A percentile compares a stretch with the other conserved stretches of the same genome.
These are phyloP conservation scores for Achatina immaculata DNA, from an alignment of 1,140 invertebrate species.

Conservation along the genomic window DNA sequence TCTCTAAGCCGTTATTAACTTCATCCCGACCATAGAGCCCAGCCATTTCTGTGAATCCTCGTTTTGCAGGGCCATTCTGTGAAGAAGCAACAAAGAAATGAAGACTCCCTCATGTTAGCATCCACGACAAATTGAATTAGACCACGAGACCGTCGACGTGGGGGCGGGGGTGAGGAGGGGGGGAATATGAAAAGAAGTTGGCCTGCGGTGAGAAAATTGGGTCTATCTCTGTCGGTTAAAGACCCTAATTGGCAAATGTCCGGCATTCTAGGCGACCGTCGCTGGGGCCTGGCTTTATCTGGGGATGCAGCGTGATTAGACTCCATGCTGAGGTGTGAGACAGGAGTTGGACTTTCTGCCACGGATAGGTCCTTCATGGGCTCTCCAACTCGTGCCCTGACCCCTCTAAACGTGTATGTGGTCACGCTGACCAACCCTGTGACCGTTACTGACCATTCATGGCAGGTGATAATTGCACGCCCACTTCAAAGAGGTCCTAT, in stretches of 20 bases:
- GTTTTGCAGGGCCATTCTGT: not conserved
- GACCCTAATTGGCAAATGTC: constrained; percentile 20
- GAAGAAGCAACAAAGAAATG: not conserved
- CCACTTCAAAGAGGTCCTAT: not conserved
- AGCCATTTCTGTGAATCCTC: constrained; percentile 3
- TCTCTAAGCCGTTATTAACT: constrained; percentile 19
- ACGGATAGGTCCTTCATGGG: constrained; percentile 24
- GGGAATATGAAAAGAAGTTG: not conserved
- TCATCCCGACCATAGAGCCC: constrained; percentile 4
- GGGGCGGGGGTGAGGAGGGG: not conserved
- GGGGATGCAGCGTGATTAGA: constrained; percentile 24
- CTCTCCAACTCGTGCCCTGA: not conserved
- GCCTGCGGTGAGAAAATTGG: constrained; percentile 10
- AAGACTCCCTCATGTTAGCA: not conserved
- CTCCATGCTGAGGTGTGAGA: not conserved
- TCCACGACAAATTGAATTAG: constrained; percentile 3
- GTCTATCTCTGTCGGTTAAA: constrained; percentile 5
- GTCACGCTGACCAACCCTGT: constrained; percentile 20
- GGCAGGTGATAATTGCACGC: constrained; percentile 29
- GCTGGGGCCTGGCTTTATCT: not conserved
- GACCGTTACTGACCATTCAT: constrained; percentile 23
- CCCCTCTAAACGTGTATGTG: not conserved
- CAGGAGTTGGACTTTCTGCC: not conserved
- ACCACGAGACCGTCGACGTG: not conserved
- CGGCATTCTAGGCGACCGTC: not conserved